Evolutionary conservation across 2,888 invertebrate species (phyloP), one percentile per base, ranked within the genome.

Genomic region (Alviniconcha strummeri): DNA sequence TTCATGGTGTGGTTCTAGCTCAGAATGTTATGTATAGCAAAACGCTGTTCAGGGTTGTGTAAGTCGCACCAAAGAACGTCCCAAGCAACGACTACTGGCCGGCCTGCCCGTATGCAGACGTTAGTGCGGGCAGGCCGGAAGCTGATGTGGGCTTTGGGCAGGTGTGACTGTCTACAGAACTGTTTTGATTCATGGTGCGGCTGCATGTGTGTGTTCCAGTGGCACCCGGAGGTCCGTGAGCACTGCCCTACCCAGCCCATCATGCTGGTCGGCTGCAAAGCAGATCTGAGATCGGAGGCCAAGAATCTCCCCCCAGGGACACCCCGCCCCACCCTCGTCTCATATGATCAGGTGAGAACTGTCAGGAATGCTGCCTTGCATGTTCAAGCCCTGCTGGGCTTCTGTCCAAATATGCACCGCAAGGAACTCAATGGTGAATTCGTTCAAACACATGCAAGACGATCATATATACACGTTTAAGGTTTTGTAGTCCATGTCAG

Each of bases 241-340:
- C 95, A 96, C 89, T 95, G 95, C 8, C 95, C 95, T 0, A 94
- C 94, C 0, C 93, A 94, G 64, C 96, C 96, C 0, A 95, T 96
- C 17, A 94, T 96, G 80, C 94, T 96, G 36, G 96, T 96, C 87
- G 96, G 96, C 75, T 96, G 96, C 93, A 95, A 96, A 90, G 95
- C 95, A 0, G 96, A 96, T 92, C 94, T 95, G 17, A 93, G 96
- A 80, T 95, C 95, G 80, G 95, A 96, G 90, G 95, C 95, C 89
- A 95, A 95, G 87, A 95, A 95, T 52, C 94, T 95, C 87, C 94
- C 95, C 57, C 74, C 83, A 1, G 84, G 83, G 52, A 82, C 67
- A 11, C 80, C 81, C 0, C 82, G 83, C 52, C 86, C 86, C 13
- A 56, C 74, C 11, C 83, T 83, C 72, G 84, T 86, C 74, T 82